Evolutionary conservation across 1,140 invertebrate species (phyloP).

Genomic region (Anagrus nilaparvatae): DNA sequence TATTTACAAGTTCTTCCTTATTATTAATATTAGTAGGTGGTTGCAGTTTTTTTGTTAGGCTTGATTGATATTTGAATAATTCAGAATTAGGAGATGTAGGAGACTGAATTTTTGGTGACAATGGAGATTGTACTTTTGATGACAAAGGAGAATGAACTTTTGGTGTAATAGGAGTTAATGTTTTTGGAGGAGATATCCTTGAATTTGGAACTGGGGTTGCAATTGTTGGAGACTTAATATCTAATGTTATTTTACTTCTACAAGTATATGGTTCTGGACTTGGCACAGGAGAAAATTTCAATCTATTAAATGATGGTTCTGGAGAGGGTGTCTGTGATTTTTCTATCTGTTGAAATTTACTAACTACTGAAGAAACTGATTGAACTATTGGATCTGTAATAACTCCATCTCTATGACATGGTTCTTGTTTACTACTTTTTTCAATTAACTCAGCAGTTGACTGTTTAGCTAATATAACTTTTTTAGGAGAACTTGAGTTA

Average conservation of each 20-base stretch:
- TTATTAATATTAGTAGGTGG: too few species aligned
- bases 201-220: conserved; percentile 26
- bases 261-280: conserved; percentile 30
- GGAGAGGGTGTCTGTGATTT: conserved; percentile 31
- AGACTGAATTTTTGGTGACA: conserved; percentile 17
- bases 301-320: conserved; percentile 27
- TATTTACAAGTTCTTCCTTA: too few species aligned
- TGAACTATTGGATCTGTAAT: conserved; percentile 33
- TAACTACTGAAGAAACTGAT: conserved; percentile 37
- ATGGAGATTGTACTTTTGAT: conserved; percentile 22
- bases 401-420: conserved; percentile 30
- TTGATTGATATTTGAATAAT: too few species aligned
- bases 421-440: conserved; percentile 16
- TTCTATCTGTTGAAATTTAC: conserved; percentile 37
- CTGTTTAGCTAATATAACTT: conserved; percentile 14
- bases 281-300: conserved; percentile 31
- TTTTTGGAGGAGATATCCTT: conserved; percentile 24
- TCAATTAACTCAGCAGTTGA: conserved; percentile 28
- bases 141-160: conserved; percentile 24
- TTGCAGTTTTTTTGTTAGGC: too few species aligned
- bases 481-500: conserved; percentile 22
- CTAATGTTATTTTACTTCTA: conserved; percentile 21
- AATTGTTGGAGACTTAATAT: conserved; percentile 29
- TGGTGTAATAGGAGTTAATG: conserved; percentile 21
- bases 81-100: too few species aligned